Evolutionary conservation across 1,140 invertebrate species (phyloP).

Genomic region (Aphis gossypii): DNA sequence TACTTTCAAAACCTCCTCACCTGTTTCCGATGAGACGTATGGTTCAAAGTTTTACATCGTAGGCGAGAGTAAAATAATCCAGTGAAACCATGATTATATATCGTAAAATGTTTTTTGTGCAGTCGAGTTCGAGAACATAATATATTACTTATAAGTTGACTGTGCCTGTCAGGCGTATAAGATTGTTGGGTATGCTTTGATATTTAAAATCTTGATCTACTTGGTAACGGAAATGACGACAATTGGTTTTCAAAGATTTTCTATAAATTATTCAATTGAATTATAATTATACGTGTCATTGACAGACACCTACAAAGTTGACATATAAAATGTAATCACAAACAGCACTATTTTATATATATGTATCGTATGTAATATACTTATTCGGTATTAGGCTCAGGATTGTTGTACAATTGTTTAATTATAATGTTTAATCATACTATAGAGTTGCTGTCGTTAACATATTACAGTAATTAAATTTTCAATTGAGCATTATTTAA

Average conservation of each 20-base stretch:
- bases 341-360: not conserved
- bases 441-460: not conserved
- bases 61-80: not conserved
- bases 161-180: slow-evolving; percentile 1
- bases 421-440: not conserved
- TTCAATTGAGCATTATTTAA: not conserved
- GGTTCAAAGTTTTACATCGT: not conserved
- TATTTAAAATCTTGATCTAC: not conserved
- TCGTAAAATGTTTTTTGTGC: not conserved
- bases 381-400: not conserved
- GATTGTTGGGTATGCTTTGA: not conserved
- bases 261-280: slow-evolving; percentile 14
- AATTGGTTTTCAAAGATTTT: not conserved
- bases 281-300: not conserved
- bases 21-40: not conserved
- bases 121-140: not conserved
- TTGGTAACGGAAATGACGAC: not conserved
- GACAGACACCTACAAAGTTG: not conserved
- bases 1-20: not conserved
- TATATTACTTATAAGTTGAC: slow-evolving; percentile 9
- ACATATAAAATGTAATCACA: not conserved
- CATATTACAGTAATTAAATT: not conserved
- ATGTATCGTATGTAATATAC: not conserved
- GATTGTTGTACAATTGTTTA: not conserved
- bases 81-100: not conserved